Evolutionary conservation across 1,140 invertebrate genomes (phyloP), one percentile per base, ranked within the genome.

Genomic region (Trinorchestia longiramus): DNA sequence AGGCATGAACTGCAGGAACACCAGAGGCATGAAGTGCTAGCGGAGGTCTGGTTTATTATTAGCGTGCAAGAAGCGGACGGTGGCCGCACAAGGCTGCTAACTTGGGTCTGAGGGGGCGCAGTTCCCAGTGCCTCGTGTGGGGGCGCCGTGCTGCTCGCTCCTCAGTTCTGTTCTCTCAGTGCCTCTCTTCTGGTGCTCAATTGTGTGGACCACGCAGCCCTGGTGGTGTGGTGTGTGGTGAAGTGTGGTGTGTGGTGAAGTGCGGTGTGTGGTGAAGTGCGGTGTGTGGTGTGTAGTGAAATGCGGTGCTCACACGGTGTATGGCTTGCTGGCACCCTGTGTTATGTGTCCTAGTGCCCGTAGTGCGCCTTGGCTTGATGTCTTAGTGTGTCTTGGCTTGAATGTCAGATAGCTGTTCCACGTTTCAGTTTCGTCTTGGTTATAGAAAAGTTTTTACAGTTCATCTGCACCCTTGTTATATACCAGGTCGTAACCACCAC

Each of bases 31-130:
- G 36, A 3, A 77, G 62, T 77, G 62, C 62, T 77, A 42, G 88
- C 41, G 88, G 88, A 90, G 88, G 88, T 43, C 43, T 41, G 88
- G 11, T 41, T 90, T 90, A 90, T 45, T 45, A 94, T 94, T 94
- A 94, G 92, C 92, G 15, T 77, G 62, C 28, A n/a, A 40, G 43
- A 94, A 94, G 92, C 92, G 92, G 92, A 94, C 92, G 92, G 92
- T 94, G 43, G 92, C 92, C 92, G 92, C 44, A 94, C 92, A 8
- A 11, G 43, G 40, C 44, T n/a, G n/a, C 88, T 43, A 90, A 90
- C 88, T 90, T 90, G 41, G 43, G 88, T 77, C 88, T 90, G 41
- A 41, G 88, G 43, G 88, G 88, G 88, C 88, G 88, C 88, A 8
- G n/a, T 19, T 4, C 88, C 88, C 88, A 90, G 88, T 90, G 88